phyloP scores from a whole-genome alignment of 2,113 vertebrate species.

The Phrynosoma platyrhinos region DNA sequence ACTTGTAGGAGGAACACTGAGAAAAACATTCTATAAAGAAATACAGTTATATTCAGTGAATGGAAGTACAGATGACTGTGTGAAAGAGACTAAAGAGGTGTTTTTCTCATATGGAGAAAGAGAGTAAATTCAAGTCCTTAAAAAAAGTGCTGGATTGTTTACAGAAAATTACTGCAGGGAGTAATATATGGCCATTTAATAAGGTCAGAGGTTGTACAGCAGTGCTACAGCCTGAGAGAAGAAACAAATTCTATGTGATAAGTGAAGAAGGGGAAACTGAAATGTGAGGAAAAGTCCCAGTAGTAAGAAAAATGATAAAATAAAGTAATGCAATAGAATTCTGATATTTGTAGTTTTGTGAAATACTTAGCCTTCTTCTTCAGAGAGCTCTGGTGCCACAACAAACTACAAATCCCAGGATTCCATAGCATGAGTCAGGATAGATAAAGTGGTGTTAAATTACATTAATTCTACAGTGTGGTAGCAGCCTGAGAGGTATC shows the following conservation, averaged over 20 bases:
- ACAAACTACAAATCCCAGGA: no score
- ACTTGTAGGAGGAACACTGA: neutral
- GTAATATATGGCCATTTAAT: conserved; percentile 29
- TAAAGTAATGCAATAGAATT: no score
- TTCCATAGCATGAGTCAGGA: no score
- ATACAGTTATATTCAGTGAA: neutral
- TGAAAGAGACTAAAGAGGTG: conserved; percentile 21
- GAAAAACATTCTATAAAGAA: no score
- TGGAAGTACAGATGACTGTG: conserved; percentile 17
- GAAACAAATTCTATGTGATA: neutral
- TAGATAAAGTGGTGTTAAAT: no score
- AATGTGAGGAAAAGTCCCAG: neutral
- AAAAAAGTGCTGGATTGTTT: conserved; percentile 23
- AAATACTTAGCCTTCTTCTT: no score
- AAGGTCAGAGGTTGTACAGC: conserved; percentile 25
- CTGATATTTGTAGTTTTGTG: no score
- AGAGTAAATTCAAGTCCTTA: conserved; percentile 8
- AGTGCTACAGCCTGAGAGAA: neutral
- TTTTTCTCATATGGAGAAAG: neutral
- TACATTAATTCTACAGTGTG: no score
- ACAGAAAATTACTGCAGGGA: conserved; percentile 29
- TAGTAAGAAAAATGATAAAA: neutral
- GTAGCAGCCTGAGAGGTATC: neutral
- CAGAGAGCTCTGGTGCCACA: no score
- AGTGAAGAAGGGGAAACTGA: no score